These are phyloP conservation scores for Saccopteryx leptura DNA, from an alignment of 2,113 vertebrate genomes.

Conservation along the genomic window DNA sequence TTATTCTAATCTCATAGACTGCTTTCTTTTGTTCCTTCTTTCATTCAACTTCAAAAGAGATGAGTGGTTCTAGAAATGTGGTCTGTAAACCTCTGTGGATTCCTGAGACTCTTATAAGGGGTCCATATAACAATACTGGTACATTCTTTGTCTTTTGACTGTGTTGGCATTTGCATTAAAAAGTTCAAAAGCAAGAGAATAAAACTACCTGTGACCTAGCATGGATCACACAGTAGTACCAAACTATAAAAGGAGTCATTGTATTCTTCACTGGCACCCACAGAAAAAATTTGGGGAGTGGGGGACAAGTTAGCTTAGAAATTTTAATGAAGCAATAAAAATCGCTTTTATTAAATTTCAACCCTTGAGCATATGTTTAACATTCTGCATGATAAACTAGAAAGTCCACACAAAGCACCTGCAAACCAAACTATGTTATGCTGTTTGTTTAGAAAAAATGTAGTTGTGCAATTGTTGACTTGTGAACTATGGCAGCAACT, in stretches of 20 bases:
- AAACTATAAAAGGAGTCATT: background rate
- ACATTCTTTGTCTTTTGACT: background rate
- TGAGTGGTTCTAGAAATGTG: background rate
- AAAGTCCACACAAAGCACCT: background rate
- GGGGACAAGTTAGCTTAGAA: background rate
- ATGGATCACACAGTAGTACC: background rate
- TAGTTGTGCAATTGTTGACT: background rate
- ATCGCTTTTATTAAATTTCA: slow-evolving; percentile 11
- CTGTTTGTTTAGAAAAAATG: background rate
- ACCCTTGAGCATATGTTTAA: background rate
- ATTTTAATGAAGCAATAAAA: slow-evolving; percentile 19
- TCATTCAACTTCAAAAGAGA: slow-evolving; percentile 38
- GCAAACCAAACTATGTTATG: background rate
- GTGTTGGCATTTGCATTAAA: background rate
- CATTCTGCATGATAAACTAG: background rate
- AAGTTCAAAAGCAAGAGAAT: slow-evolving; percentile 22
- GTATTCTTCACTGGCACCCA: background rate
- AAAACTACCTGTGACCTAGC: background rate
- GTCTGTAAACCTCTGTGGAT: background rate
- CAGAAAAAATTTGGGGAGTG: background rate
- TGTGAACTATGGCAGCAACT: background rate
- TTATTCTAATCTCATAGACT: slow-evolving; percentile 18
- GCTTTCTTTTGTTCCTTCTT: background rate
- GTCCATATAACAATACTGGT: background rate
- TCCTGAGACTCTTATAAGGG: background rate